Conservation (phyloP, 1,140 invertebrate species). For the Drosophila equinoxialis region DNA sequence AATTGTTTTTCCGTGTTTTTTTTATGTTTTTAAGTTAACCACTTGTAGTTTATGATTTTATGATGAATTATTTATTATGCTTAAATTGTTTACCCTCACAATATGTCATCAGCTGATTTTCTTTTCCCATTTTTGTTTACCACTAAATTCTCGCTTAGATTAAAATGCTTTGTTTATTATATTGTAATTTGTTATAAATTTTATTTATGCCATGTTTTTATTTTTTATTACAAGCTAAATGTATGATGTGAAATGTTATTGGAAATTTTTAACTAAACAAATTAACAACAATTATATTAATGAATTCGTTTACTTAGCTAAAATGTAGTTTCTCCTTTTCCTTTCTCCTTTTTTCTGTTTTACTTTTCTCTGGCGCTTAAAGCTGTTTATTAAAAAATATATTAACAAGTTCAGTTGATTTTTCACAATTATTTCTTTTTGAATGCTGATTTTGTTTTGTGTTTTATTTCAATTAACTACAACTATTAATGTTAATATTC, state of each 20-base stretch:
- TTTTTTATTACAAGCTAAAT: slow-evolving; percentile 59
- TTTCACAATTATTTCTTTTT: slow-evolving; percentile 36
- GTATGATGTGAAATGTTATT: slow-evolving; percentile 29
- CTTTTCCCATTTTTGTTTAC: background rate
- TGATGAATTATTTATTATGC: slow-evolving; percentile 2
- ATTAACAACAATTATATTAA: slow-evolving; percentile 66
- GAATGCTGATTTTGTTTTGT: slow-evolving; percentile 22
- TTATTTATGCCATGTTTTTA: slow-evolving; percentile 40
- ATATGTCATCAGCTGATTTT: slow-evolving; percentile 10
- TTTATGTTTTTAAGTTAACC: slow-evolving; percentile 46
- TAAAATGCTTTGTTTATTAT: slow-evolving; percentile 65
- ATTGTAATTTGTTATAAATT: slow-evolving; percentile 54
- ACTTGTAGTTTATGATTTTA: slow-evolving; percentile 25
- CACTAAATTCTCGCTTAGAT: slow-evolving; percentile 14
- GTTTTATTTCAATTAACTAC: slow-evolving; percentile 41
- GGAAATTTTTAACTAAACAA: slow-evolving; percentile 44
- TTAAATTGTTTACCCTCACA: slow-evolving; percentile 7
- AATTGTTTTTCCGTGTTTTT: slow-evolving; percentile 40
- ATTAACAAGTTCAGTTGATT: slow-evolving; percentile 69
- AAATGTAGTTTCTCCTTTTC: slow-evolving; percentile 26
- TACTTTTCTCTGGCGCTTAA: slow-evolving; percentile 62
- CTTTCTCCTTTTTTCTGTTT: background rate
- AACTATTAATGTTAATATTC: slow-evolving; percentile 56
- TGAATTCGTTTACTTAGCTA: slow-evolving; percentile 74
- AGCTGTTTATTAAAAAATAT: slow-evolving; percentile 77